Percentiles rank a stretch among this genome's conserved stretches.
Evolutionary conservation across 2,888 invertebrate genomes (phyloP).

Genomic region (Ormyrus thymus): DNA sequence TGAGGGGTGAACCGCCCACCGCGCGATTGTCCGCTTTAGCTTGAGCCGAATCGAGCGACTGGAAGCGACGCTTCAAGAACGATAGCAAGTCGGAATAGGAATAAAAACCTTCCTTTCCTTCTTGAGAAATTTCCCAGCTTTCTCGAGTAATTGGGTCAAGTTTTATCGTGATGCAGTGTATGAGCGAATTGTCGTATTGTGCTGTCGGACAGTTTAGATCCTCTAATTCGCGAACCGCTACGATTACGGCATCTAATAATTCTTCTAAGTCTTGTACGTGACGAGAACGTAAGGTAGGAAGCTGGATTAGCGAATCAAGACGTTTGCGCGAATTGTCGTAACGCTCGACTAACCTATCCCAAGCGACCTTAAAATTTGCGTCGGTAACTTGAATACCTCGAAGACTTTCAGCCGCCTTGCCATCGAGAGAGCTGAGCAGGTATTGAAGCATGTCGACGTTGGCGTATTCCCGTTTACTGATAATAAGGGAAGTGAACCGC

Average conservation of each 20-base stretch:
- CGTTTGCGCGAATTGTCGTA: background rate
- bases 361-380: background rate
- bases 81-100: background rate
- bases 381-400: background rate
- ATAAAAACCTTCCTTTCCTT: background rate
- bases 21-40: background rate
- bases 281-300: background rate
- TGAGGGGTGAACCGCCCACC: background rate
- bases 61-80: background rate
- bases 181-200: background rate
- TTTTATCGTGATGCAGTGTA: background rate
- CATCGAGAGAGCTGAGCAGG: too few species aligned
- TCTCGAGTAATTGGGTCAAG: background rate
- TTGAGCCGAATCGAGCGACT: background rate
- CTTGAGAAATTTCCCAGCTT: slow-evolving; percentile 2
- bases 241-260: background rate
- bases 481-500: too few species aligned
- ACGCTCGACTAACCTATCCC: background rate
- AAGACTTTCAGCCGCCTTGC: too few species aligned
- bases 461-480: too few species aligned
- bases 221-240: background rate
- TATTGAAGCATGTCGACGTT: too few species aligned
- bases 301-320: background rate
- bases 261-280: background rate
- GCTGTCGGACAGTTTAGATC: background rate